Conservation (phyloP, 2,113 vertebrate genomes). For the Protomyctophum bolini region DNA sequence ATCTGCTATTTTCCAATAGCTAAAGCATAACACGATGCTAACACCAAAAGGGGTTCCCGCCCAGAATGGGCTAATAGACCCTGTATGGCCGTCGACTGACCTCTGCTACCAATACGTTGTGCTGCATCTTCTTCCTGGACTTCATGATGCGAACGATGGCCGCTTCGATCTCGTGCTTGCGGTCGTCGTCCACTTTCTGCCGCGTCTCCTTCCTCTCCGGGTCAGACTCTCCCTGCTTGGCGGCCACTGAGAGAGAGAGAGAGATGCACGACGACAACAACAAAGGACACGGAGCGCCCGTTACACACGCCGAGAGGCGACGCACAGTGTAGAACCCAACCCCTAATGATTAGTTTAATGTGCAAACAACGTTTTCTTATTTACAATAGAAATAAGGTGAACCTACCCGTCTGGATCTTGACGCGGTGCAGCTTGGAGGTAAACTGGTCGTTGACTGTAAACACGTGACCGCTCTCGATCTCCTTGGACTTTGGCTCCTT, state of each 20-base stretch:
- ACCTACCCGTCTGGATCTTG: slow-evolving; percentile 97
- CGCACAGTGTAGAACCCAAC: too few species aligned
- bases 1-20: too few species aligned
- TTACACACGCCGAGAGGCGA: not conserved
- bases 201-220: slow-evolving; percentile 98
- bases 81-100: slow-evolving; percentile 65
- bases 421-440: slow-evolving; percentile 99
- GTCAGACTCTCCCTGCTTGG: slow-evolving; percentile 98
- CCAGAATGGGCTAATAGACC: too few species aligned
- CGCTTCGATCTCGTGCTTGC: slow-evolving; percentile 99
- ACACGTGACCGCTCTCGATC: slow-evolving; percentile 97
- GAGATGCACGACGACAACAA: not conserved
- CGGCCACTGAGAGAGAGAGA: slow-evolving; percentile 84
- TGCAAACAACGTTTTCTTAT: too few species aligned
- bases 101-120: slow-evolving; percentile 99
- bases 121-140: slow-evolving; percentile 99
- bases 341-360: too few species aligned
- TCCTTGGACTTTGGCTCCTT: slow-evolving; percentile 99
- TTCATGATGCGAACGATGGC: slow-evolving; percentile 99
- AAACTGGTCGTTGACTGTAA: slow-evolving; percentile 99
- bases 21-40: too few species aligned
- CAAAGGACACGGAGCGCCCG: not conserved
- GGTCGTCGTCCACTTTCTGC: slow-evolving; percentile 98
- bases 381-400: not conserved
- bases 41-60: too few species aligned